Conservation (phyloP, 1,140 invertebrate species). For the Limonius californicus region DNA sequence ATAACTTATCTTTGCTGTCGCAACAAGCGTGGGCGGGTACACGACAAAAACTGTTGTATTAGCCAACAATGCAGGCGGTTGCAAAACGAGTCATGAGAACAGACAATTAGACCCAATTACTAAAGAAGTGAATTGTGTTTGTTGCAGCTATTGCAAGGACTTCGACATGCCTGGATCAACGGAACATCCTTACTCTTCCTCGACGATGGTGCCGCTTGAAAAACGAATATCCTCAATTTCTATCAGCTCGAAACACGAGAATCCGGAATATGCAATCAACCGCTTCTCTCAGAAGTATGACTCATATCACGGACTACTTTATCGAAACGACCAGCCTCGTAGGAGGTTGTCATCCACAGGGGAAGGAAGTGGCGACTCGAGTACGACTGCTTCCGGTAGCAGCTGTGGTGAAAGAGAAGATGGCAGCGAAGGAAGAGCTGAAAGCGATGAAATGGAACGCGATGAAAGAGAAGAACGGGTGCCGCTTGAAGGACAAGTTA, state of each 20-base stretch:
- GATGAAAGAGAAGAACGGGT: slow-evolving; percentile 41
- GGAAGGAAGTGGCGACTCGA: slow-evolving; percentile 50
- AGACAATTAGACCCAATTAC: slow-evolving; percentile 20
- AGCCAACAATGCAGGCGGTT: no score
- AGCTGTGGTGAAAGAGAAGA: slow-evolving; percentile 40
- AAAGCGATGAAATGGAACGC: slow-evolving; percentile 40
- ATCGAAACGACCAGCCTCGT: slow-evolving; percentile 35
- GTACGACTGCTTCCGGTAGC: slow-evolving; percentile 51
- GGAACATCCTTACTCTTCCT: slow-evolving; percentile 8
- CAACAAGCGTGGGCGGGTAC: no score
- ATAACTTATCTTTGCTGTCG: no score
- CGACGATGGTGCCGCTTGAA: slow-evolving; percentile 26
- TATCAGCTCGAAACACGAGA: slow-evolving; percentile 41
- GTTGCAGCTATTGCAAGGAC: no score
- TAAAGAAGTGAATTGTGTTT: no score
- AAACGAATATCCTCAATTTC: slow-evolving; percentile 39
- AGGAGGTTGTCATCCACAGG: slow-evolving; percentile 49
- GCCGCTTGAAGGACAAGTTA: slow-evolving; percentile 47
- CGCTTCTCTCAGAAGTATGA: slow-evolving; percentile 42
- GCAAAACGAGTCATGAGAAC: no score
- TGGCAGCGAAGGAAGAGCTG: slow-evolving; percentile 41
- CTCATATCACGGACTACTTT: slow-evolving; percentile 40
- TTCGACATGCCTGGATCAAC: slow-evolving; percentile 7
- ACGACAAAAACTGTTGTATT: no score
- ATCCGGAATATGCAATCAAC: slow-evolving; percentile 34